Evolutionary conservation across 2,113 vertebrate genomes (phyloP).

Genomic region (Urocitellus parryii): DNA sequence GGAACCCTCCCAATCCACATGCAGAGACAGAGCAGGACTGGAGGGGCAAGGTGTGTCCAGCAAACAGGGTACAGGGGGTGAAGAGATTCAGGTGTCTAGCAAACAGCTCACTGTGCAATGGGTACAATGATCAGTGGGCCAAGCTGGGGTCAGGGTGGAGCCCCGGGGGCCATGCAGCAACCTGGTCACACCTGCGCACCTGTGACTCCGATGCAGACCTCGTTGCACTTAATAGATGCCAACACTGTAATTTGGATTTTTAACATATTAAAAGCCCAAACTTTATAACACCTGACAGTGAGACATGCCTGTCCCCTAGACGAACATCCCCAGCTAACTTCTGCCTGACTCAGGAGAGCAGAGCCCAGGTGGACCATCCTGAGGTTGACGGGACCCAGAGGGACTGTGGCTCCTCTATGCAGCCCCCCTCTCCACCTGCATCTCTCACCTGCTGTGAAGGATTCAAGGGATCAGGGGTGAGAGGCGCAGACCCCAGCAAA

Average conservation of each 20-base stretch:
- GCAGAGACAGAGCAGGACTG: too few species aligned
- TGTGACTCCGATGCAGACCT: background rate
- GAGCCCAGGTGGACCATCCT: background rate
- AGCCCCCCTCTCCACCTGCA: background rate
- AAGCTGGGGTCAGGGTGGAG: background rate
- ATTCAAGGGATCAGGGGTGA: background rate
- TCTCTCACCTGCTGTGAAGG: accelerated
- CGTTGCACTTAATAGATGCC: background rate
- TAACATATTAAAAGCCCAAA: background rate
- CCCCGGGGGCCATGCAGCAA: background rate
- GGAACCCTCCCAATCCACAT: background rate
- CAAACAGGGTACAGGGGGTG: background rate
- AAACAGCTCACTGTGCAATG: background rate
- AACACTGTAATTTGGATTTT: background rate
- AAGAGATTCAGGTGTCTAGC: background rate
- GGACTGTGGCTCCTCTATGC: accelerated
- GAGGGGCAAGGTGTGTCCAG: background rate
- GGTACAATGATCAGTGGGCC: background rate
- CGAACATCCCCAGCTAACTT: too few species aligned
- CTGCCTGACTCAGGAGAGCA: background rate
- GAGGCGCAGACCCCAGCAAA: background rate
- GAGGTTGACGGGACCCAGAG: accelerated
- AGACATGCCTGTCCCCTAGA: background rate
- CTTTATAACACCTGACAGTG: background rate
- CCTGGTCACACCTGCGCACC: background rate